phyloP scores from a whole-genome alignment of 2,888 invertebrate species.

The Agrypnus murinus region DNA sequence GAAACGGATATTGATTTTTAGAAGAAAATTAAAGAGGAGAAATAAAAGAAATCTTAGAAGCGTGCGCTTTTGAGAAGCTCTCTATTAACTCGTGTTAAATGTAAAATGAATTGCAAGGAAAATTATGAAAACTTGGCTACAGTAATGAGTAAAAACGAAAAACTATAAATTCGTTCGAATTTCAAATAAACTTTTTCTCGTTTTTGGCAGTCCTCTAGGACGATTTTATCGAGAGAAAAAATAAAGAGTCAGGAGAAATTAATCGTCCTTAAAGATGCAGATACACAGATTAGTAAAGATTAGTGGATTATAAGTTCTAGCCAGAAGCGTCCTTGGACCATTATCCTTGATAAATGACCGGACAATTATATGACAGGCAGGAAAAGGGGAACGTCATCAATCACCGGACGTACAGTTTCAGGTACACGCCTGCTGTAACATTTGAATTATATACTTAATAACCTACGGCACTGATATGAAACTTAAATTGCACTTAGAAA shows the following conservation, averaged over 20 bases:
- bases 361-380: constrained; percentile 66
- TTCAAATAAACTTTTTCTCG: too few relatives aligned
- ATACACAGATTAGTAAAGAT: constrained; percentile 55
- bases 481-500: constrained; percentile 39
- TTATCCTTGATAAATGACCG: constrained; percentile 68
- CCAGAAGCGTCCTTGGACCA: constrained; percentile 60
- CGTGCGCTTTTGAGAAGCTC: too few relatives aligned
- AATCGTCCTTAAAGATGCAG: constrained; percentile 42
- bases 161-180: too few relatives aligned
- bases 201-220: too few relatives aligned
- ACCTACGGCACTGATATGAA: constrained; percentile 41
- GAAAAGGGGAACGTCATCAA: constrained; percentile 50
- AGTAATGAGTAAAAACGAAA: too few relatives aligned
- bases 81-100: too few relatives aligned
- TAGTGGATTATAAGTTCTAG: constrained; percentile 47
- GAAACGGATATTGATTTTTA: constrained; percentile 4
- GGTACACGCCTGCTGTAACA: constrained; percentile 26
- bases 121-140: too few relatives aligned
- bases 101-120: too few relatives aligned
- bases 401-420: constrained; percentile 43
- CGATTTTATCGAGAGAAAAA: too few relatives aligned
- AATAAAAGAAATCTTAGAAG: too few relatives aligned
- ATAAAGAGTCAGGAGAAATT: constrained; percentile 29
- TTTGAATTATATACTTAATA: constrained; percentile 52
- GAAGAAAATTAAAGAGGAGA: not conserved